Percentiles rank a stretch among this genome's conserved stretches.
These are phyloP conservation scores for Rhagoletis pomonella DNA, from an alignment of 1,140 invertebrate species.

Conservation along the genomic window DNA sequence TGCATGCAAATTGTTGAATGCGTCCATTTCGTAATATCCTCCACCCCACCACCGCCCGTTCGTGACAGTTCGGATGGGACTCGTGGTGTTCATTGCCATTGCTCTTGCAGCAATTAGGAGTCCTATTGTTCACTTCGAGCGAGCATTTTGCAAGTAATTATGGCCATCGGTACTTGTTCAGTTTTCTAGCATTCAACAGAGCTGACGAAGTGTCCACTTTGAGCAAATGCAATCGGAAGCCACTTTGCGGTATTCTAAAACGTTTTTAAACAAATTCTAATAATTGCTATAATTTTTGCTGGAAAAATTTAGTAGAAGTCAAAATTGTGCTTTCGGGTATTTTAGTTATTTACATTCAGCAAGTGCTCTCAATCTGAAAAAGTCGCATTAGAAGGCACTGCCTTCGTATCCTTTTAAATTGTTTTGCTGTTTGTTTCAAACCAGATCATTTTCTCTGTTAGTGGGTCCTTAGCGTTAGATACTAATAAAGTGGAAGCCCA, in stretches of 20 bases:
- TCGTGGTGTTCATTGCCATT: slow-evolving; percentile 29
- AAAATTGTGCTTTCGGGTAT: no score
- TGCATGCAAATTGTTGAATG: slow-evolving; percentile 25
- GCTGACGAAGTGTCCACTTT: not conserved
- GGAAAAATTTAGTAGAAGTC: no score
- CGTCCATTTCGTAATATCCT: not conserved
- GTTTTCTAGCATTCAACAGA: not conserved
- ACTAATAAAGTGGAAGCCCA: no score
- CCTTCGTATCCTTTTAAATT: no score
- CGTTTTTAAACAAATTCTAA: not conserved
- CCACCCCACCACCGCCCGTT: no score
- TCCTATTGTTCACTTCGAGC: slow-evolving; percentile 23
- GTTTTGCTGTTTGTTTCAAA: no score
- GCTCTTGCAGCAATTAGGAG: slow-evolving; percentile 17
- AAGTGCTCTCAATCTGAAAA: no score
- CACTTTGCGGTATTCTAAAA: not conserved
- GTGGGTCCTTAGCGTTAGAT: no score
- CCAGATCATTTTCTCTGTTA: no score
- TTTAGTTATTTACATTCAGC: no score
- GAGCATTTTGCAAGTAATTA: slow-evolving; percentile 41
- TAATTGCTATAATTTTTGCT: not conserved
- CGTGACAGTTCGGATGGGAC: not conserved
- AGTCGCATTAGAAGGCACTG: no score
- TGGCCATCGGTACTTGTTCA: not conserved
- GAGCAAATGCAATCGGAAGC: not conserved